phyloP scores from a whole-genome alignment of 35 echinoderm and acorn worm genomes.

The Heliocidaris erythrogramma region DNA sequence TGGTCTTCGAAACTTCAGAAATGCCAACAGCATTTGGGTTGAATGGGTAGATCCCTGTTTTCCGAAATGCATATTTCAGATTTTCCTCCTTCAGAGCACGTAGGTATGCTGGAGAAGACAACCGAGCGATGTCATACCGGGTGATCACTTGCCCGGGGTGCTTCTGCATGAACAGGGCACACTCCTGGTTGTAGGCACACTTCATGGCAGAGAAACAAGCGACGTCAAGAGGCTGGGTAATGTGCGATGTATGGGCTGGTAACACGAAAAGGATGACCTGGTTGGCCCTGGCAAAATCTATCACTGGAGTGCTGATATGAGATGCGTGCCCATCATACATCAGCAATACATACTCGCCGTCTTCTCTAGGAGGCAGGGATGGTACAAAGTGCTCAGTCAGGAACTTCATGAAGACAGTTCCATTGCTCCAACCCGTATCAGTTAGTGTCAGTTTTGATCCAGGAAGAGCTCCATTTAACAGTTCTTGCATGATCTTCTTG shows the following conservation, averaged over 20 bases:
- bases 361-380: background rate
- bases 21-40: background rate
- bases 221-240: background rate
- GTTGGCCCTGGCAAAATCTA: background rate
- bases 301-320: background rate
- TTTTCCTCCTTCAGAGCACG: background rate
- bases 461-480: background rate
- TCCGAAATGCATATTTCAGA: background rate
- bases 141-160: background rate
- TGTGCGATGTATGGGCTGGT: background rate
- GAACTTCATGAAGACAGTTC: background rate
- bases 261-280: background rate
- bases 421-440: background rate
- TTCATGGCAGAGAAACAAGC: background rate
- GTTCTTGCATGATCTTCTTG: conserved; percentile 26
- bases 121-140: background rate
- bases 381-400: background rate
- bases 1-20: background rate
- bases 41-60: background rate
- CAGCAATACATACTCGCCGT: background rate
- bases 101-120: conserved; percentile 23
- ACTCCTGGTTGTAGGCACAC: background rate
- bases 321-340: conserved; percentile 25
- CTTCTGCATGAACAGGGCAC: conserved; percentile 14
- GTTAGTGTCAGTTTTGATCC: background rate